Percentiles rank a stretch among this genome's conserved stretches.
Evolutionary conservation across 2,113 vertebrate species (phyloP).

Genomic region (Anser brachyrhynchus): DNA sequence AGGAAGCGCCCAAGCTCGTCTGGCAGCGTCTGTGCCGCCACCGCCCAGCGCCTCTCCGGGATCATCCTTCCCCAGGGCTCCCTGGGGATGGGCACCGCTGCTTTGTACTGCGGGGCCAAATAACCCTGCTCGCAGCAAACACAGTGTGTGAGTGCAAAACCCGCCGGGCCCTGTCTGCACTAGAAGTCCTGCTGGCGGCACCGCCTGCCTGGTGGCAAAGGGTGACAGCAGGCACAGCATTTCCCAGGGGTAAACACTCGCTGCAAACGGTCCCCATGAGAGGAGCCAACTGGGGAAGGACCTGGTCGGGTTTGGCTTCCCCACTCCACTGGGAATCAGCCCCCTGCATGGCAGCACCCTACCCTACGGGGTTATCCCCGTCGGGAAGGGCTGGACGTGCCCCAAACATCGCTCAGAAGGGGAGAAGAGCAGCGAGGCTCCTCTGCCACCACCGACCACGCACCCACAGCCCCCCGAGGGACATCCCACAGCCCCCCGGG

Average conservation of each 20-base stretch:
- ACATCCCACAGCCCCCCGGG: too few relatives aligned
- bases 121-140: neutral
- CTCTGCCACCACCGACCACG: neutral
- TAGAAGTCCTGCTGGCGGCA: neutral
- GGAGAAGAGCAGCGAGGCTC: neutral
- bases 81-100: neutral
- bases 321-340: neutral
- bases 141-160: neutral
- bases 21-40: neutral
- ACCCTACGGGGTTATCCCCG: neutral
- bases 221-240: neutral
- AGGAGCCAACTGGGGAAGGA: neutral
- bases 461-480: too few relatives aligned
- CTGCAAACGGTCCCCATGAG: neutral
- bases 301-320: accelerated
- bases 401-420: too few relatives aligned
- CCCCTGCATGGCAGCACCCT: neutral
- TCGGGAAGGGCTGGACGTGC: neutral
- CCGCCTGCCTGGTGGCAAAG: neutral
- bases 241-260: neutral
- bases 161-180: neutral
- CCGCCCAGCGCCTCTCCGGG: neutral
- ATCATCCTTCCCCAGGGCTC: neutral
- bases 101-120: neutral
- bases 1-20: neutral